Evolutionary conservation across 2,888 invertebrate species (phyloP).

Genomic region (Zaprionus obscuricornis): DNA sequence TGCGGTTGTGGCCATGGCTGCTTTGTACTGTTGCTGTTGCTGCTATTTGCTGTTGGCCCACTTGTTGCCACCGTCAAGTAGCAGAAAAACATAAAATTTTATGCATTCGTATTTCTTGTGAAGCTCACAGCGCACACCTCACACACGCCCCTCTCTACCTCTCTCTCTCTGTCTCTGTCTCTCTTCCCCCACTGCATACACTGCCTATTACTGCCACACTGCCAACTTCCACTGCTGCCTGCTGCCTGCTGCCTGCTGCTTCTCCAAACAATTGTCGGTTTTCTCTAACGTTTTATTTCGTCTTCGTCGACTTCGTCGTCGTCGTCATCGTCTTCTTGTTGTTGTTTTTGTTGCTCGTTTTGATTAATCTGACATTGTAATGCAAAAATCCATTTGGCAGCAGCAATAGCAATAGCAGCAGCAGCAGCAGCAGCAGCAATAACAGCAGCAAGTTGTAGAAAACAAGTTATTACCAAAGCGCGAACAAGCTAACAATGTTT

Average conservation of each 20-base stretch:
- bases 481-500: neutral
- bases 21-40: slow-evolving; percentile 37
- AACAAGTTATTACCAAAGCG: slow-evolving; percentile 71
- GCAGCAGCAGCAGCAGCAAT: slow-evolving; percentile 16
- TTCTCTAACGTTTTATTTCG: slow-evolving; percentile 67
- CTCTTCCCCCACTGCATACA: too few relatives aligned
- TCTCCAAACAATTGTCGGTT: slow-evolving; percentile 75
- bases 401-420: slow-evolving; percentile 37
- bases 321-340: slow-evolving; percentile 21
- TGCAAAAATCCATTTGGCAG: slow-evolving; percentile 78
- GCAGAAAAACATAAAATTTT: slow-evolving; percentile 79
- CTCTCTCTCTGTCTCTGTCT: neutral
- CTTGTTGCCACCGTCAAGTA: slow-evolving; percentile 76
- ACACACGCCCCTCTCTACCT: slow-evolving; percentile 7
- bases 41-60: slow-evolving; percentile 65
- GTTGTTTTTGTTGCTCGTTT: slow-evolving; percentile 58
- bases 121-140: slow-evolving; percentile 62
- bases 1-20: slow-evolving; percentile 77
- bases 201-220: too few relatives aligned
- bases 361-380: slow-evolving; percentile 79
- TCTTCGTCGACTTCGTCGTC: too few relatives aligned
- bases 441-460: slow-evolving; percentile 22
- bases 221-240: neutral
- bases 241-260: slow-evolving; percentile 15
- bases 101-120: slow-evolving; percentile 79